Percentiles rank a stretch among this genome's conserved stretches.
These are phyloP conservation scores for Microchrysa polita DNA, from an alignment of 2,888 invertebrate species.

Conservation along the genomic window DNA sequence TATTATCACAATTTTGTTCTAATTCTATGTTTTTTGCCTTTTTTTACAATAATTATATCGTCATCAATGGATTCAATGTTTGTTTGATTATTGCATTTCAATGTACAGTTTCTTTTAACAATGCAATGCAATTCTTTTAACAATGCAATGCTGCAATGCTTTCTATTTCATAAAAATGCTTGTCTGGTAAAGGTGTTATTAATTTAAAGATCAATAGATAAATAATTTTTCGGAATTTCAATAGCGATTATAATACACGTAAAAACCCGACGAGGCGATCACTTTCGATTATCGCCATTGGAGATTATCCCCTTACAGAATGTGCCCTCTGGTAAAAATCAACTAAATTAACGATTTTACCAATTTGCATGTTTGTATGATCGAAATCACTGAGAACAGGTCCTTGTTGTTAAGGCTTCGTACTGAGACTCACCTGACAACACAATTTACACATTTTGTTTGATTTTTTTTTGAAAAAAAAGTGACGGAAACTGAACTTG, in stretches of 20 bases:
- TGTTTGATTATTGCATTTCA: background rate
- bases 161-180: constrained; percentile 9
- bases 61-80: background rate
- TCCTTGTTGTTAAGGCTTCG: too few relatives aligned
- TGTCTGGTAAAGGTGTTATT: constrained; percentile 19
- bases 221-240: constrained; percentile 30
- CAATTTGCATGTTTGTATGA: too few relatives aligned
- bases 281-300: too few relatives aligned
- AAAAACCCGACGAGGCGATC: too few relatives aligned
- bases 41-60: constrained; percentile 5
- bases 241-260: constrained; percentile 28
- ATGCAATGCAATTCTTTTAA: constrained; percentile 19
- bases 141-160: constrained; percentile 13
- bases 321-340: too few relatives aligned
- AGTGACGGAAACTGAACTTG: too few relatives aligned
- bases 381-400: too few relatives aligned
- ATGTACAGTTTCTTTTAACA: constrained; percentile 2
- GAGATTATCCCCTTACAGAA: too few relatives aligned
- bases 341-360: too few relatives aligned
- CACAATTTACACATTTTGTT: too few relatives aligned
- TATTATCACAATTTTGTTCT: constrained; percentile 14
- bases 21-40: constrained; percentile 6
- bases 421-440: too few relatives aligned
- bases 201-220: constrained; percentile 20
- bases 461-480: too few relatives aligned